A percentile compares a stretch with the other conserved stretches of the same genome.
Conservation (phyloP, 1,140 invertebrate species). For the Triops longicaudatus region DNA sequence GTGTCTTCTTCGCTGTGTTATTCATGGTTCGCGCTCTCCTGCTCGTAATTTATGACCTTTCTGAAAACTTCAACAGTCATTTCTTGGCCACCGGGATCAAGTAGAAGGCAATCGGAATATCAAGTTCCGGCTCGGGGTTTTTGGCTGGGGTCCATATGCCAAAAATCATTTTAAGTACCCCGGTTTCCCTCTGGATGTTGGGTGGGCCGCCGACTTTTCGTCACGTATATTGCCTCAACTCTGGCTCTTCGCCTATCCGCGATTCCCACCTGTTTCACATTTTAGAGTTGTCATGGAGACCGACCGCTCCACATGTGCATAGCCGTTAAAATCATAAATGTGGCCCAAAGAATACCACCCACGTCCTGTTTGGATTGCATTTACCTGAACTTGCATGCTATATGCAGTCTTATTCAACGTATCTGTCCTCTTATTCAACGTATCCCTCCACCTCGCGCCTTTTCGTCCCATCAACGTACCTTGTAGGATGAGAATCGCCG, state of each 20-base stretch:
- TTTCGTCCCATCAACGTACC: too few relatives aligned
- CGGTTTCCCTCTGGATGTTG: background rate
- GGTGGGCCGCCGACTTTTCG: background rate
- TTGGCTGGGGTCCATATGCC: background rate
- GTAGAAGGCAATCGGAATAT: background rate
- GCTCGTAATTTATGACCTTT: slow-evolving; percentile 6
- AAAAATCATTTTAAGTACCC: background rate
- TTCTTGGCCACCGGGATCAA: background rate
- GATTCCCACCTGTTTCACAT: background rate
- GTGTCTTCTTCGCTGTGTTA: background rate
- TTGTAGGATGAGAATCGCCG: background rate
- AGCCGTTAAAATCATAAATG: background rate
- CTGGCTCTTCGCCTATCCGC: background rate
- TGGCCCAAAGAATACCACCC: background rate
- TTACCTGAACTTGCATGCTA: too few relatives aligned
- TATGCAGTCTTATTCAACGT: too few relatives aligned
- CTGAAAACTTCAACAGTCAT: background rate
- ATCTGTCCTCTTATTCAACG: too few relatives aligned
- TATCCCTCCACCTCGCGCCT: too few relatives aligned
- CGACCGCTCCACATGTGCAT: background rate
- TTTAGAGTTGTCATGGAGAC: background rate
- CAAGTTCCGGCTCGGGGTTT: background rate
- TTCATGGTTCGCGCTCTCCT: slow-evolving; percentile 1
- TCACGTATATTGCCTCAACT: background rate
- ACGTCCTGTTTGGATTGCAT: background rate